phyloP scores from a whole-genome alignment of 2,113 vertebrate genomes.

The Ia io region DNA sequence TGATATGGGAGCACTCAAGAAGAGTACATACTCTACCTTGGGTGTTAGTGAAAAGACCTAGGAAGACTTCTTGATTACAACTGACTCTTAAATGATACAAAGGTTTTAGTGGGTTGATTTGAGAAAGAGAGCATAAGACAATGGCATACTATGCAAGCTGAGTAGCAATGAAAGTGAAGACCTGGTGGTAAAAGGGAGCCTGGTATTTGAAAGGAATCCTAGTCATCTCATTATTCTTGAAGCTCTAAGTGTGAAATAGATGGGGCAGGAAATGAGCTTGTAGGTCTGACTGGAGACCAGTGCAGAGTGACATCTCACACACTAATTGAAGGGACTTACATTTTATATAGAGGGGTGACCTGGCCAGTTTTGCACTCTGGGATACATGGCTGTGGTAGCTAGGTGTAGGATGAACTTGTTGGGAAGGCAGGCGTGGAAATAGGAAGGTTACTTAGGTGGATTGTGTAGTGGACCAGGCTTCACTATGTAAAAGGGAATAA shows the following conservation, averaged over 20 bases:
- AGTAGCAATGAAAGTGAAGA: background rate
- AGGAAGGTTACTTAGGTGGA: background rate
- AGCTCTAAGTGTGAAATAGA: background rate
- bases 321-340: background rate
- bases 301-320: background rate
- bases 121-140: background rate
- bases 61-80: background rate
- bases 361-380: background rate
- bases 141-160: background rate
- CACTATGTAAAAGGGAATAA: background rate
- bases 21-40: background rate
- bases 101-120: background rate
- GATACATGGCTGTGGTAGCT: background rate
- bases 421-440: background rate
- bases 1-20: background rate
- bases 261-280: background rate
- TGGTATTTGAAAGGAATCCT: background rate
- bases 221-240: background rate
- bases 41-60: background rate
- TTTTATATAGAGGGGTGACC: background rate
- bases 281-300: background rate
- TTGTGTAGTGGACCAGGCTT: background rate
- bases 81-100: background rate
- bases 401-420: background rate
- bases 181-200: background rate